Evolutionary conservation across 2,113 vertebrate species (phyloP), one percentile per base, ranked within the genome.

Genomic region (Strix uralensis): DNA sequence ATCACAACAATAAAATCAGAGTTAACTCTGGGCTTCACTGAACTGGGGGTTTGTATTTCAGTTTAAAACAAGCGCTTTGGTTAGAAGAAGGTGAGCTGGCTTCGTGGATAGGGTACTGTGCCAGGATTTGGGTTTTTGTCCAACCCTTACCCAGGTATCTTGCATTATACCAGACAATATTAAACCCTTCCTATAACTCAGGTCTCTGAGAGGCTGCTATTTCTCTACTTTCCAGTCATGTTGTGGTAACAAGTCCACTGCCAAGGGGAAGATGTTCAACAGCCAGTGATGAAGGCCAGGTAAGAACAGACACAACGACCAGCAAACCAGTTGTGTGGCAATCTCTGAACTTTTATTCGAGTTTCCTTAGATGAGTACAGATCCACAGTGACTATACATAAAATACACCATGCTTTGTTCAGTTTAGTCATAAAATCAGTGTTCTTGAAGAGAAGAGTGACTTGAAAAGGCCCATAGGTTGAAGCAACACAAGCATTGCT

Each of bases 321-420:
- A 88, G 65, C 38, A 77, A 77, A 81, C 2, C 8, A 19, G 15
- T 44, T 65, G 20, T 61, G 61, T 34, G 42, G 27, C 21, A 83
- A 63, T 38, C 27, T 88, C 59, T 47, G 26, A 32, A 55, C 34
- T 90, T 95, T 97, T 81, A 92, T 97, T 95, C 22, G 18, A 8
- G 9, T 78, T 66, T 86, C 13, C 40, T 44, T 27, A 42, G 29
- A 8, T 32, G 36, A 74, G 14, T 75, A 73, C 54, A 93, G 55
- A 38, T 78, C 23, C 38, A 69, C 44, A 59, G 46, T 65, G 23
- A 38, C 44, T 69, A 63, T 10, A 61, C 12, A 27, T 54, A 42
- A 86, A 80, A 83, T 30, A 63, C 0, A 1, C 13, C 19, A 74
- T 66, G 58, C 61, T 62, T 44, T 75, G n/a, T 38, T 79, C 61